These are phyloP conservation scores for Lutjanus campechanus DNA, from an alignment of 2,797 vertebrate genomes.

Conservation along the genomic window DNA sequence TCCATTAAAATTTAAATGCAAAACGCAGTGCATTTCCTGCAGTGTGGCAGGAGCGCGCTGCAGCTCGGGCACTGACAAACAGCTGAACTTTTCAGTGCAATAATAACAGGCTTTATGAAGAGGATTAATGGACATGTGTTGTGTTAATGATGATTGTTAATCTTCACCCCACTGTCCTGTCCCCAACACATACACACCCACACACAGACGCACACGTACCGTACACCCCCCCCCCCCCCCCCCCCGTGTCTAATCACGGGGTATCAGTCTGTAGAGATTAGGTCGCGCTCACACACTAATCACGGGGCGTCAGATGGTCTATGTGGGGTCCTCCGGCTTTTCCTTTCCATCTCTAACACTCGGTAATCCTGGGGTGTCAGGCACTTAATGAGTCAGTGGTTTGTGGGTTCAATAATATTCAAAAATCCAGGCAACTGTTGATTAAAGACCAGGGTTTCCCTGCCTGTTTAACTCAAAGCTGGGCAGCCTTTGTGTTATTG, in stretches of 20 bases:
- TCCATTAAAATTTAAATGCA: conserved; percentile 33
- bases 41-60: not conserved
- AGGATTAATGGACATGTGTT: conserved; percentile 76
- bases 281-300: conserved; percentile 46
- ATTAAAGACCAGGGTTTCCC: conserved; percentile 32
- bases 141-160: conserved; percentile 75
- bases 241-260: conserved; percentile 56
- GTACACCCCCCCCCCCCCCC: conserved; percentile 25
- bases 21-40: conserved; percentile 1
- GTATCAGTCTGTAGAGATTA: conserved; percentile 69
- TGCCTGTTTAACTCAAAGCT: no score
- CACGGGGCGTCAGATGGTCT: conserved; percentile 62
- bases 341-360: not conserved
- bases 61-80: conserved; percentile 24
- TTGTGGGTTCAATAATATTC: conserved; percentile 26
- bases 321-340: conserved; percentile 18
- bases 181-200: conserved; percentile 24
- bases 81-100: conserved; percentile 56
- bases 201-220: conserved; percentile 16
- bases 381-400: conserved; percentile 3
- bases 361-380: conserved; percentile 51
- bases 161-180: conserved; percentile 54
- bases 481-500: no score
- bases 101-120: conserved; percentile 65
- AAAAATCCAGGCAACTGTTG: conserved; percentile 37